Evolutionary conservation across 2,797 vertebrate species (phyloP).

Genomic region (Rousettus madagascariensis): DNA sequence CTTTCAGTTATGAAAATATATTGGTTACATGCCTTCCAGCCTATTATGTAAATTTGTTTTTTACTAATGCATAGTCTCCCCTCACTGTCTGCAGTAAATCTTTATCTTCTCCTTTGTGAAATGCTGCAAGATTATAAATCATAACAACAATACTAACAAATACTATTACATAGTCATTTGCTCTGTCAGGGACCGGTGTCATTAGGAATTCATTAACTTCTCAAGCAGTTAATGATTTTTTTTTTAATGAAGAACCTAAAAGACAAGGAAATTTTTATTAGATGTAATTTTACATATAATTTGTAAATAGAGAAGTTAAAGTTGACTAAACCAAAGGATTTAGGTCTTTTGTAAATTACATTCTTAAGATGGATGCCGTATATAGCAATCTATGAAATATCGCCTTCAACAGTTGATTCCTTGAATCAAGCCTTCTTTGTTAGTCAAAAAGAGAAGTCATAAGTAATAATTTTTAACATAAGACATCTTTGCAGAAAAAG

Average conservation of each 20-base stretch:
- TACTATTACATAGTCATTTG: constrained; percentile 5
- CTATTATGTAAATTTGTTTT: not conserved
- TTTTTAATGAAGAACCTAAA: not conserved
- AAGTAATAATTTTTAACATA: not conserved
- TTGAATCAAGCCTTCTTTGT: not conserved
- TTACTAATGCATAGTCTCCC: not conserved
- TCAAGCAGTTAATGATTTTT: not conserved
- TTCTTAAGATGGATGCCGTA: not conserved
- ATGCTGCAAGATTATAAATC: constrained; percentile 22
- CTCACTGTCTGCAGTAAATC: not conserved
- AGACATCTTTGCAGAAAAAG: not conserved
- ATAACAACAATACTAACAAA: not conserved
- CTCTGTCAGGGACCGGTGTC: not conserved
- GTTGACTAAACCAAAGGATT: not conserved
- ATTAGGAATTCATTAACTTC: not conserved
- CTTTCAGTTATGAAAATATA: constrained; percentile 6
- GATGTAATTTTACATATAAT: not conserved
- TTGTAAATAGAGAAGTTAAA: constrained; percentile 37
- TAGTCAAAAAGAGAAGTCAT: not conserved
- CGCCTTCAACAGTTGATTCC: not conserved
- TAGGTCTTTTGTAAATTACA: not conserved
- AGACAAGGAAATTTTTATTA: not conserved
- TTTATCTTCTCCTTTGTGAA: not conserved
- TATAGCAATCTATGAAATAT: not conserved
- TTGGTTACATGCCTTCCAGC: not conserved